A percentile compares a stretch with the other conserved stretches of the same genome.
phyloP scores from a whole-genome alignment of 1,140 invertebrate genomes.

The Drosophila virilis region DNA sequence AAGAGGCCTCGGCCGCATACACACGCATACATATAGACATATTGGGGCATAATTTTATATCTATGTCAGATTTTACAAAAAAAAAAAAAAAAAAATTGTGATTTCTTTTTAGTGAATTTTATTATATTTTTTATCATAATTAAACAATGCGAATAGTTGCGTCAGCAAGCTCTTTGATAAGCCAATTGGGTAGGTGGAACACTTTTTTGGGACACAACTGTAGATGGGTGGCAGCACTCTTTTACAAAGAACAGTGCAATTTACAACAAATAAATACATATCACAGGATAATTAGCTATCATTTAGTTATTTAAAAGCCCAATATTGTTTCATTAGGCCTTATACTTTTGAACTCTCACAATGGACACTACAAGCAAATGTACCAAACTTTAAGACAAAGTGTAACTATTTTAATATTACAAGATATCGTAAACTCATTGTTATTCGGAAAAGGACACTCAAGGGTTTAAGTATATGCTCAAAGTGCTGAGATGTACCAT shows the following conservation, averaged over 20 bases:
- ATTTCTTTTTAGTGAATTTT: slow-evolving; percentile 52
- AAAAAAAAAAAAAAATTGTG: slow-evolving; percentile 62
- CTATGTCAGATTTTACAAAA: slow-evolving; percentile 57
- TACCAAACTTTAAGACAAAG: not conserved
- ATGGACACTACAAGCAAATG: not conserved
- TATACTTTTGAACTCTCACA: too few species aligned
- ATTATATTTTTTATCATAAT: slow-evolving; percentile 74
- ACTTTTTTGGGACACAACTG: slow-evolving; percentile 19
- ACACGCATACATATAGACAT: slow-evolving; percentile 15
- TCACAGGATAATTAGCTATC: too few species aligned
- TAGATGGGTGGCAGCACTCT: slow-evolving; percentile 4
- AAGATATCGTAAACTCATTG: too few species aligned
- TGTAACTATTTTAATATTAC: too few species aligned
- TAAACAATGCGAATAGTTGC: slow-evolving; percentile 67
- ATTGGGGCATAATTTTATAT: slow-evolving; percentile 26
- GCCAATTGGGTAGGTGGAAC: slow-evolving; percentile 12
- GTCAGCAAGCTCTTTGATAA: slow-evolving; percentile 63
- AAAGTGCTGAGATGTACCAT: too few species aligned
- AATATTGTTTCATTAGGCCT: too few species aligned
- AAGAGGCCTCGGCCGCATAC: slow-evolving; percentile 10
- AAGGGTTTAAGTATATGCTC: too few species aligned
- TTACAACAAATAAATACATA: not conserved
- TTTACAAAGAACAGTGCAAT: not conserved
- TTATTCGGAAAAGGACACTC: too few species aligned
- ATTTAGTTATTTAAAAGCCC: too few species aligned